Evolutionary conservation across 2,797 vertebrate species (phyloP).

Genomic region (Semotilus atromaculatus): DNA sequence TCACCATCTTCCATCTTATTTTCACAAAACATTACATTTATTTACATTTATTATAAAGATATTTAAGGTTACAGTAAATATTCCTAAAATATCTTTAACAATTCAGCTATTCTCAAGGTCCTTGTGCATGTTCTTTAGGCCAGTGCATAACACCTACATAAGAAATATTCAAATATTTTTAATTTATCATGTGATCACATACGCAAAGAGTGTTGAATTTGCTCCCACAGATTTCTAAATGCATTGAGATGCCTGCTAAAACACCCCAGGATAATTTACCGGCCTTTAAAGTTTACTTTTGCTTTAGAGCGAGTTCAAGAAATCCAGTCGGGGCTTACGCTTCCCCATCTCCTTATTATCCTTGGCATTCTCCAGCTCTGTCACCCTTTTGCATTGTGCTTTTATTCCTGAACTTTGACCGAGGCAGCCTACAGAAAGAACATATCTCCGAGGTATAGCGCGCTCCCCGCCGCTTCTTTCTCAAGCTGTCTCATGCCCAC

Average conservation of each 20-base stretch:
- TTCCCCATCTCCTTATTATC: constrained; percentile 14
- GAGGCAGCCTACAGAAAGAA: constrained; percentile 43
- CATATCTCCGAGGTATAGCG: constrained; percentile 40
- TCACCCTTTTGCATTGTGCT: constrained; percentile 15
- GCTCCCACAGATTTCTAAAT: constrained; percentile 17
- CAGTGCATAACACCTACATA: not conserved
- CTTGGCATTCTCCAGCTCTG: constrained; percentile 19
- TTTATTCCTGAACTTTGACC: constrained; percentile 40
- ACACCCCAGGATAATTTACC: constrained; percentile 24
- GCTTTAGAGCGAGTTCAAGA: constrained; percentile 8
- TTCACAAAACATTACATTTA: not conserved
- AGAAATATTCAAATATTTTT: not conserved
- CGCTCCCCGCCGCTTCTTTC: constrained; percentile 23
- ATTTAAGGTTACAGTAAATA: constrained; percentile 2
- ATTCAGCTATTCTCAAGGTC: not conserved
- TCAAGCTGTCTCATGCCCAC: constrained; percentile 45
- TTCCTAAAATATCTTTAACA: not conserved
- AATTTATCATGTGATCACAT: not conserved
- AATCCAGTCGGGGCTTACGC: not conserved
- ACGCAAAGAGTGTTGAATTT: not conserved
- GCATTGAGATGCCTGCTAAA: constrained; percentile 22
- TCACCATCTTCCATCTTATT: not conserved
- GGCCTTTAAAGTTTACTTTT: constrained; percentile 31
- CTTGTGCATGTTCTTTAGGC: not conserved
- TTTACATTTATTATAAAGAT: too few species aligned